These are phyloP conservation scores for Colletes latitarsis DNA, from an alignment of 1,140 invertebrate species.

Conservation along the genomic window DNA sequence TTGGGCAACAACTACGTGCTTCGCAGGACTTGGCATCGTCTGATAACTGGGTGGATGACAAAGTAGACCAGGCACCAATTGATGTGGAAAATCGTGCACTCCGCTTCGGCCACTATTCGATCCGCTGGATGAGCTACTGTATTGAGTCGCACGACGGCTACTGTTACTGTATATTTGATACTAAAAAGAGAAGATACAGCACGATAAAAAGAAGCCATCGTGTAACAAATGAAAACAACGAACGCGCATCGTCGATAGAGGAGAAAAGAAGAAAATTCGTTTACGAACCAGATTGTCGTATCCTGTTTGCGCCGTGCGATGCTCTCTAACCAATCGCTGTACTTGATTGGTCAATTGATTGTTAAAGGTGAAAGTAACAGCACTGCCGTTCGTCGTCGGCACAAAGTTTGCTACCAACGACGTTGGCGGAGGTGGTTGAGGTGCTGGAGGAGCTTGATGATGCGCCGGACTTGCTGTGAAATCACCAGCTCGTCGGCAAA, in stretches of 20 bases:
- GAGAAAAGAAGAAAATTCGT: neutral
- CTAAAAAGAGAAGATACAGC: constrained; percentile 78
- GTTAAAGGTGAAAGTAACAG: constrained; percentile 93
- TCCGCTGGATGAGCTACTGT: constrained; percentile 77
- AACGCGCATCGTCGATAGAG: neutral
- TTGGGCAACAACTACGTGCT: constrained; percentile 92
- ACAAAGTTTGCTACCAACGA: constrained; percentile 86
- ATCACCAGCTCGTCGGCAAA: constrained; percentile 86
- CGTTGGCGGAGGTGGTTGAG: constrained; percentile 83
- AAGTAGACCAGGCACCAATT: constrained; percentile 95
- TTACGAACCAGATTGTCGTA: constrained; percentile 84
- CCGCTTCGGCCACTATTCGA: constrained; percentile 77
- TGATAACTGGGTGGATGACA: constrained; percentile 92
- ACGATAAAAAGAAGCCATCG: neutral
- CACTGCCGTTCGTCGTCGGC: constrained; percentile 89
- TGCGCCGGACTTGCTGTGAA: constrained; percentile 82
- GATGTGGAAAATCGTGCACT: constrained; percentile 88
- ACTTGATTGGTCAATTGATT: constrained; percentile 90
- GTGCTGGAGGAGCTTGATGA: constrained; percentile 82
- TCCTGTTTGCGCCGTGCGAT: constrained; percentile 81
- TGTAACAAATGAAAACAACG: too few relatives aligned
- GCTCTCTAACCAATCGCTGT: constrained; percentile 85
- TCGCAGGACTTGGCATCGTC: constrained; percentile 91
- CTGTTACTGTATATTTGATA: constrained; percentile 94
- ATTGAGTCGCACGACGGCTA: constrained; percentile 85